Evolutionary conservation across 2,113 vertebrate genomes (phyloP), one percentile per base, ranked within the genome.

Genomic region (Ceyx melanurus): DNA sequence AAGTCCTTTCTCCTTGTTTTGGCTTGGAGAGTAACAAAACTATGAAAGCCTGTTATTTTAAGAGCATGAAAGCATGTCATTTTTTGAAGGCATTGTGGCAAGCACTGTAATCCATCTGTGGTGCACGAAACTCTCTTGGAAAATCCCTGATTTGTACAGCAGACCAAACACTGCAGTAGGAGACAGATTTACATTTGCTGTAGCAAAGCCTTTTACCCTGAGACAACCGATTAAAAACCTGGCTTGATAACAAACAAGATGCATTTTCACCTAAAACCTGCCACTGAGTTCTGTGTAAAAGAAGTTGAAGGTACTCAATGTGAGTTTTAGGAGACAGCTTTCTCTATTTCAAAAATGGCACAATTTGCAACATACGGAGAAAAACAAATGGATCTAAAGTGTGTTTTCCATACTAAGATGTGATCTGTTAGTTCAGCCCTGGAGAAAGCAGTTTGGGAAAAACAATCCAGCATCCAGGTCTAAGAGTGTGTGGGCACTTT

Each of bases 31-130:
- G n/a, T 33, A 90, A 53, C 17, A 75, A 70, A 66, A 57, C 46
- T 77, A 61, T 48, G 71, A 89, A 93, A 94, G 71, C 40, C 21
- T 2, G 9, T 76, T 82, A 79, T 92, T 89, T 92, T 72, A 82
- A 88, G 80, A 83, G 60, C 68, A 26, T 26, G 33, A 86, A 92
- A 89, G 28, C 68, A 61, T 71, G 73, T 21, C 4, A 71, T 90
- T 74, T 89, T 92, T 88, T 83, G 76, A 88, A 93, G 73, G 61
- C 68, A 81, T 67, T 67, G 82, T 95, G 76, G 93, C 76, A 83
- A 85, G 72, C 20, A 21, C 43, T 86, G 48, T 77, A 90, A 94
- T 95, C 75, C 8, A 0, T 60, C 56, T 77, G 35, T 31, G 61
- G 60, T 68, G 60, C 68, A 71, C 3, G 7, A 53, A 91, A 82